Conservation (phyloP, 2,113 vertebrate species). For the Chloropsis cyanopogon region DNA sequence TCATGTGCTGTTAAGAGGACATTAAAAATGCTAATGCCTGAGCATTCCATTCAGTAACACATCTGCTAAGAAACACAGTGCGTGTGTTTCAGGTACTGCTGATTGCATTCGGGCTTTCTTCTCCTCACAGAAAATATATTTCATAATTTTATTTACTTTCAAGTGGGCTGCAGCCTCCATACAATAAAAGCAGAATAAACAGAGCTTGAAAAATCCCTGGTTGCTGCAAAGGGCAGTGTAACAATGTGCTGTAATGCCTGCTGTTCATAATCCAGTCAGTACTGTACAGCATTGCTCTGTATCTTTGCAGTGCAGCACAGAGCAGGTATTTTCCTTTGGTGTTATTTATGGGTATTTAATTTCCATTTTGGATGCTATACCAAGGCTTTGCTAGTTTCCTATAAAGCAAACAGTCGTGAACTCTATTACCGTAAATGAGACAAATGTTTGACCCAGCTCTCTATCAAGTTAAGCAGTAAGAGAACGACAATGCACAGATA, state of each 20-base stretch:
- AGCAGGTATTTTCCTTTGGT: not conserved
- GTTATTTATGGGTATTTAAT: not conserved
- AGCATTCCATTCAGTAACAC: not conserved
- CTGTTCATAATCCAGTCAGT: not conserved
- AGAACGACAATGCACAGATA: not conserved
- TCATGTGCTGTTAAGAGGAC: conserved; percentile 17
- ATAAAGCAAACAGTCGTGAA: not conserved
- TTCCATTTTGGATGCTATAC: not conserved
- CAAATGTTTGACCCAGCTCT: not conserved
- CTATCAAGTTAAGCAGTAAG: not conserved
- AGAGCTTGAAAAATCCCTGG: not conserved
- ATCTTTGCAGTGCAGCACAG: not conserved
- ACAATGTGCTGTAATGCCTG: not conserved
- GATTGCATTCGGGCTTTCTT: not conserved
- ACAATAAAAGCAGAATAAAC: not conserved
- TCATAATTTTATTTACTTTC: not conserved
- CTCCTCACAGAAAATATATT: not conserved
- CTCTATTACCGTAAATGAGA: not conserved
- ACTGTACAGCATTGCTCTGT: not conserved
- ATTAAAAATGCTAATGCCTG: conserved; percentile 38
- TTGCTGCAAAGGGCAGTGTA: not conserved
- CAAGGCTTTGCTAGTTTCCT: not conserved
- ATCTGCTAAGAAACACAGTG: not conserved
- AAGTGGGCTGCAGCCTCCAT: not conserved
- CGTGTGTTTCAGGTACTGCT: not conserved